phyloP scores from a whole-genome alignment of 2,113 vertebrate species.

The Isichthys henryi region DNA sequence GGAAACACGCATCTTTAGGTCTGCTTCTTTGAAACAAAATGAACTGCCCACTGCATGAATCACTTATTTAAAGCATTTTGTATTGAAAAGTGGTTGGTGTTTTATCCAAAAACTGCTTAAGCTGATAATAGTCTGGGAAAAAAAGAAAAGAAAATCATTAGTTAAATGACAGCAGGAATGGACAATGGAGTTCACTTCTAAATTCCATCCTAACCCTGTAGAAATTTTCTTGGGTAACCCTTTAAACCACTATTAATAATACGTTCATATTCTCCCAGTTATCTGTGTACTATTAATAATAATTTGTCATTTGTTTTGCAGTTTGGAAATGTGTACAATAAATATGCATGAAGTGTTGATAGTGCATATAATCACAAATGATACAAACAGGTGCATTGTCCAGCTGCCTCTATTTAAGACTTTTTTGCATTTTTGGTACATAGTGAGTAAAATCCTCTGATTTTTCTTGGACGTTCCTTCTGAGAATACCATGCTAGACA shows the following conservation, averaged over 20 bases:
- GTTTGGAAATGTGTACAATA: not conserved
- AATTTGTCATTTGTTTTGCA: not conserved
- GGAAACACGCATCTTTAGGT: not conserved
- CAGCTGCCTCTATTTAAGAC: not conserved
- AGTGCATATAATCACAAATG: not conserved
- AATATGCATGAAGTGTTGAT: not conserved
- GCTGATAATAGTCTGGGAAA: slow-evolving; percentile 39
- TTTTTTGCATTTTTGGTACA: not conserved
- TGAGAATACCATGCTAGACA: not conserved
- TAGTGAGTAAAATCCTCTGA: not conserved
- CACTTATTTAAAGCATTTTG: slow-evolving; percentile 33
- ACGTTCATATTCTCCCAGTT: not conserved
- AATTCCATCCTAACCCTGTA: not conserved
- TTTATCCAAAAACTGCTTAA: slow-evolving; percentile 48
- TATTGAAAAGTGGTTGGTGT: slow-evolving; percentile 24
- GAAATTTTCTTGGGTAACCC: not conserved
- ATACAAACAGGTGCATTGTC: not conserved
- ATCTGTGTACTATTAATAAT: not conserved
- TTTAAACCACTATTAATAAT: not conserved
- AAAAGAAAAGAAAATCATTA: not conserved
- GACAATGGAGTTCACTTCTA: not conserved
- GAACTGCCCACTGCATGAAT: slow-evolving; percentile 45
- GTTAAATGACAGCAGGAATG: not conserved
- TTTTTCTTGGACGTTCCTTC: not conserved
- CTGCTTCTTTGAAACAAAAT: slow-evolving; percentile 39